A percentile compares a stretch with the other conserved stretches of the same genome.
phyloP scores from a whole-genome alignment of 2,113 vertebrate species.

The Carettochelys insculpta region DNA sequence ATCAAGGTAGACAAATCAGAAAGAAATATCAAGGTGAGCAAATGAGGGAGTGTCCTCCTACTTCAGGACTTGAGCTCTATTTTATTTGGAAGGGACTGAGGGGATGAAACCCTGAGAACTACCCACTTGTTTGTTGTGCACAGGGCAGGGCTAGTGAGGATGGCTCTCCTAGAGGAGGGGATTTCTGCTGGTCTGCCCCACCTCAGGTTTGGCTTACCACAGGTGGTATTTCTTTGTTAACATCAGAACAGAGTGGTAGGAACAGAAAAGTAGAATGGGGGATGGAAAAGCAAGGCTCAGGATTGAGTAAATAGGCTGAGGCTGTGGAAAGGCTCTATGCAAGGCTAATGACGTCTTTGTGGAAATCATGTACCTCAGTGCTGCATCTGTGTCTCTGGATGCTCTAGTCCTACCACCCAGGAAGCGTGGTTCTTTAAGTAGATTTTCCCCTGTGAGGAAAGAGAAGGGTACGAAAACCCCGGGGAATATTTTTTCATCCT shows the following conservation, averaged over 20 bases:
- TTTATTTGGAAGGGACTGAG: constrained; percentile 37
- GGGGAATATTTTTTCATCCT: not conserved
- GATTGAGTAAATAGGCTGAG: not conserved
- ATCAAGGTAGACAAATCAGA: too few relatives aligned
- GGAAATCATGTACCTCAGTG: not conserved
- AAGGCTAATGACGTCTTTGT: not conserved
- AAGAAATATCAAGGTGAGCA: too few relatives aligned
- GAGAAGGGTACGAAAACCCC: not conserved
- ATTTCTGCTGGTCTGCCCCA: constrained; percentile 49
- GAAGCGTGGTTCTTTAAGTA: not conserved
- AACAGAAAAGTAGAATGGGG: not conserved
- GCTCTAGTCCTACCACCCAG: not conserved
- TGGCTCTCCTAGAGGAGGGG: constrained; percentile 40
- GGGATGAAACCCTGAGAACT: constrained; percentile 54
- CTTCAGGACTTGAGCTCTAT: constrained; percentile 40
- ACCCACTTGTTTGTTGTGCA: constrained; percentile 41
- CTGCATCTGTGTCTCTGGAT: not conserved
- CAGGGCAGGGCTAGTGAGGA: constrained; percentile 52
- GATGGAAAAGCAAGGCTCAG: not conserved
- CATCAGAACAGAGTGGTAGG: not conserved
- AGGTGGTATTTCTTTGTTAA: constrained; percentile 31
- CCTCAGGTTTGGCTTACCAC: constrained; percentile 25
- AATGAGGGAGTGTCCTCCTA: too few relatives aligned
- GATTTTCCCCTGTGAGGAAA: not conserved
- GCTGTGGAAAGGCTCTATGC: not conserved